These are phyloP conservation scores for Cephus spinipes DNA, from an alignment of 2,888 invertebrate genomes.

Conservation along the genomic window DNA sequence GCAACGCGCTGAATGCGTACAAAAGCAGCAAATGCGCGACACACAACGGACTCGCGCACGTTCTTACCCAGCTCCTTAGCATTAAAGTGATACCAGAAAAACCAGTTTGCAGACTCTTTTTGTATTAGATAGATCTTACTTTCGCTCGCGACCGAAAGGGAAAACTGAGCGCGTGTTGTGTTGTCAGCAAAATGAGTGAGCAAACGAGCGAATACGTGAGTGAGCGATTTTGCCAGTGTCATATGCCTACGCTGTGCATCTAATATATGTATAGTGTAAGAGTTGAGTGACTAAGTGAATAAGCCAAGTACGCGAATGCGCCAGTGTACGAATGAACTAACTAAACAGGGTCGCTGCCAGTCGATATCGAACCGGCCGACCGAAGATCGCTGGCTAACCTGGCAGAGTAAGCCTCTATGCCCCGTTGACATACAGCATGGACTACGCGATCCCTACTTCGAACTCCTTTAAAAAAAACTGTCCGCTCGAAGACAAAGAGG, in stretches of 20 bases:
- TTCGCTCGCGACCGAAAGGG: conserved; percentile 58
- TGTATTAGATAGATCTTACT: conserved; percentile 51
- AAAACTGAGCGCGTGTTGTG: conserved; percentile 44
- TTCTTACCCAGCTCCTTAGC: conserved; percentile 41
- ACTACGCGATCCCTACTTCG: no score
- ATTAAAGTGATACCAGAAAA: conserved; percentile 58
- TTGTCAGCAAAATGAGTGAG: conserved; percentile 18
- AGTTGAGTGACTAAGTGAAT: not conserved
- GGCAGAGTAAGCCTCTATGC: not conserved
- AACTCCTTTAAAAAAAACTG: no score
- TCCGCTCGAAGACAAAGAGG: no score
- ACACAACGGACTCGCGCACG: not conserved
- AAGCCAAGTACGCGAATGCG: conserved; percentile 6
- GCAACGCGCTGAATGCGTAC: not conserved
- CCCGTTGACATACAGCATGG: no score
- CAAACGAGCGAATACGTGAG: conserved; percentile 21
- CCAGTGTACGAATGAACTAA: conserved; percentile 15
- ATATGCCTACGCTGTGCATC: no score
- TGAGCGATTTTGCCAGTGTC: conserved; percentile 26
- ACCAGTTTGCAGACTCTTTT: conserved; percentile 55
- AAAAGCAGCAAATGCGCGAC: not conserved
- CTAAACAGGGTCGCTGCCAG: conserved; percentile 41
- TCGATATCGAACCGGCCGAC: conserved; percentile 48
- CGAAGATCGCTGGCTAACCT: conserved; percentile 4
- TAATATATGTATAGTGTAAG: conserved; percentile 18